Percentiles rank a stretch among this genome's conserved stretches.
These are phyloP conservation scores for Diachasma alloeum DNA, from an alignment of 1,140 invertebrate genomes.

Conservation along the genomic window DNA sequence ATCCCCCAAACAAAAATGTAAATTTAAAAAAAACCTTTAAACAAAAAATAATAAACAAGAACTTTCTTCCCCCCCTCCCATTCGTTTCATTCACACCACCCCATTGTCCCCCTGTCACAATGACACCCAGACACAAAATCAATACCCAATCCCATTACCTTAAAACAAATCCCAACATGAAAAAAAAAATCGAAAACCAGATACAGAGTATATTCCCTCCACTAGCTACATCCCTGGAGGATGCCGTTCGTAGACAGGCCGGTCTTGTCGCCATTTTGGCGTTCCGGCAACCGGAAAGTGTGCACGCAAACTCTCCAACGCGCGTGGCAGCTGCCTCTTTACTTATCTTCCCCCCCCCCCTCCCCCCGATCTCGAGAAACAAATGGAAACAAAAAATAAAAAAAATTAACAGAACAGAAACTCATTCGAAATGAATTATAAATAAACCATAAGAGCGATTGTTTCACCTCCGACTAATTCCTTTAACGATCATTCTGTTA, in stretches of 20 bases:
- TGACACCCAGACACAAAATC: not conserved
- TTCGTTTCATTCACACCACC: not conserved
- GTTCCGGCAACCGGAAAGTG: constrained; percentile 55
- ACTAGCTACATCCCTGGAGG: constrained; percentile 47
- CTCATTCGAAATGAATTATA: not conserved
- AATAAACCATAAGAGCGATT: not conserved
- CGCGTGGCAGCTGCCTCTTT: constrained; percentile 26
- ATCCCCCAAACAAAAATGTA: too few relatives aligned
- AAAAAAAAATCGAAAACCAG: not conserved
- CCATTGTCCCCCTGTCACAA: not conserved
- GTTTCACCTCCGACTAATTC: not conserved
- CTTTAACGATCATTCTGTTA: not conserved
- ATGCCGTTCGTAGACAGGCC: constrained; percentile 50
- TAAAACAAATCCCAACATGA: not conserved
- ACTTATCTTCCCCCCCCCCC: not conserved
- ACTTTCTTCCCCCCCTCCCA: not conserved
- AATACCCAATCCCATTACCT: not conserved
- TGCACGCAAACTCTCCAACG: constrained; percentile 37
- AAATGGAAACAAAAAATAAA: too few relatives aligned
- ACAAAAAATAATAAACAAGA: not conserved
- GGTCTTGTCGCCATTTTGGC: constrained; percentile 63
- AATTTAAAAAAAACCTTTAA: not conserved
- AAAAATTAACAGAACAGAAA: not conserved
- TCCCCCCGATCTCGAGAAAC: not conserved
- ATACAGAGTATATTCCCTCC: not conserved